These are phyloP conservation scores for Triplophysa dalaica DNA, from an alignment of 2,113 vertebrate species.

Conservation along the genomic window DNA sequence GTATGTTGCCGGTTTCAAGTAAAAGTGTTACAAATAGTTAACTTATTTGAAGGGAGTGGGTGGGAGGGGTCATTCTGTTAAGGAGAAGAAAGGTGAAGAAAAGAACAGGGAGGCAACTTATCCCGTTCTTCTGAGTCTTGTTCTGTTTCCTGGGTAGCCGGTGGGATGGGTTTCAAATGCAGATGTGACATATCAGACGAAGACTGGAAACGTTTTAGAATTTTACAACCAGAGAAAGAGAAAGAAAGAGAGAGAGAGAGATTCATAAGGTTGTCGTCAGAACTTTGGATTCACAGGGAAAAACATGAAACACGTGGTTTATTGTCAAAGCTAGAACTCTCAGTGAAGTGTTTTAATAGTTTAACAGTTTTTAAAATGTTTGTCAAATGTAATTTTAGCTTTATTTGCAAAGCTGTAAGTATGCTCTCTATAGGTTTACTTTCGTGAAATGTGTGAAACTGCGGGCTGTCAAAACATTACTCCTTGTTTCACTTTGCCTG, in stretches of 20 bases:
- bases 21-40: constrained; percentile 29
- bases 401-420: too few species aligned
- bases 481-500: too few species aligned
- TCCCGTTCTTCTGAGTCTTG: constrained; percentile 31
- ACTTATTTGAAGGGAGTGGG: constrained; percentile 3
- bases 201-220: background rate
- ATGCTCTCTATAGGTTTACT: too few species aligned
- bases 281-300: background rate
- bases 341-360: background rate
- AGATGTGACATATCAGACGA: constrained; percentile 13
- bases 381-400: too few species aligned
- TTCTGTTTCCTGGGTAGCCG: constrained; percentile 33
- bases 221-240: background rate
- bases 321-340: background rate
- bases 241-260: background rate
- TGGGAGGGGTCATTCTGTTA: constrained; percentile 31
- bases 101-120: constrained; percentile 13
- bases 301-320: constrained; percentile 29
- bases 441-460: too few species aligned
- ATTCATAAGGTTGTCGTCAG: background rate
- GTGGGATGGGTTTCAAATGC: constrained; percentile 28
- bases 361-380: too few species aligned
- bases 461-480: too few species aligned
- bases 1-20: background rate
- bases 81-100: constrained; percentile 4